phyloP scores from a whole-genome alignment of 2,888 invertebrate genomes.

The Schizotus pectinicornis region DNA sequence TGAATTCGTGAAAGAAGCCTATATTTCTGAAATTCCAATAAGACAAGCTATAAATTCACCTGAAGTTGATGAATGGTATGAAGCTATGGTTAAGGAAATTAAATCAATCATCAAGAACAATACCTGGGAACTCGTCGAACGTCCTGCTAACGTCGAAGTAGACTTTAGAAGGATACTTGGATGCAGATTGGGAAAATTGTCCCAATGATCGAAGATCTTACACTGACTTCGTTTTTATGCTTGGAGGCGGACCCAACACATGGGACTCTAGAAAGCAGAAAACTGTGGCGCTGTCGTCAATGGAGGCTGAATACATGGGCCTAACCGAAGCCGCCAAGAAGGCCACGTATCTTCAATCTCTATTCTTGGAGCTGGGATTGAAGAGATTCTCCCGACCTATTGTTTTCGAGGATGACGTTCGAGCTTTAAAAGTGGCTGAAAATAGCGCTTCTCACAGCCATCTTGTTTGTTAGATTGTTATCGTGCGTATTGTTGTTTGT shows the following conservation, averaged over 20 bases:
- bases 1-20: not conserved
- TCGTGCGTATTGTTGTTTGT: no score
- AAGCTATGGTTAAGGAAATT: constrained; percentile 32
- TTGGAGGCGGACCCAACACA: constrained; percentile 20
- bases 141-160: constrained; percentile 27
- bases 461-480: no score
- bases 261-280: constrained; percentile 37
- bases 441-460: no score
- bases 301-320: constrained; percentile 36
- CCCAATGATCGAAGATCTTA: constrained; percentile 31
- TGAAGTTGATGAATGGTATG: constrained; percentile 26
- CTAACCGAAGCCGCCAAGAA: constrained; percentile 32
- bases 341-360: constrained; percentile 19
- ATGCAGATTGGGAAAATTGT: constrained; percentile 39
- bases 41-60: constrained; percentile 15
- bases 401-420: constrained; percentile 11
- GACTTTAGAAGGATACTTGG: constrained; percentile 37
- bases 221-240: constrained; percentile 33
- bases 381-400: not conserved
- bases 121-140: constrained; percentile 36
- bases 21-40: constrained; percentile 23
- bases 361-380: constrained; percentile 15
- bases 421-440: constrained; percentile 20
- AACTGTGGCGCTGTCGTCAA: constrained; percentile 35
- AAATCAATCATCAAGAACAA: constrained; percentile 33